Conservation (phyloP, 2,113 vertebrate species). For the Etheostoma cragini region DNA sequence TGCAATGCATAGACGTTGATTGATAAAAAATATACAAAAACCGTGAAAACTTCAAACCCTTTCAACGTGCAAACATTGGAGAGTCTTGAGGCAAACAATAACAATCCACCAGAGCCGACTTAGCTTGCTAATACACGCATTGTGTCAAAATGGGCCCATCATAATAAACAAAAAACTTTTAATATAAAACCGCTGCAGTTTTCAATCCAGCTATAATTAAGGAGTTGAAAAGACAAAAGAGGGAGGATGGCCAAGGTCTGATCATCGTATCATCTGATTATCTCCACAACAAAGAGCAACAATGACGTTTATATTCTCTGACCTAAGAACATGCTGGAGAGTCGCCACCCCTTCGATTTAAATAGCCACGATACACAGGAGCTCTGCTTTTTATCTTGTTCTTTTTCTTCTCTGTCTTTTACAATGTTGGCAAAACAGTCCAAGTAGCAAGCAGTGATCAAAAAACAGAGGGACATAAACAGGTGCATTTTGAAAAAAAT, state of each 20-base stretch:
- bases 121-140: too few relatives aligned
- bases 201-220: conserved; percentile 12
- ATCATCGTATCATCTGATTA: conserved; percentile 9
- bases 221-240: conserved; percentile 12
- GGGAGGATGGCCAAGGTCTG: not conserved
- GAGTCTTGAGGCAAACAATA: too few relatives aligned
- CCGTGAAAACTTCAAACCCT: not conserved
- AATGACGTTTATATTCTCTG: conserved; percentile 15
- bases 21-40: too few relatives aligned
- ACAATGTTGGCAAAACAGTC: not conserved
- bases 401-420: not conserved
- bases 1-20: too few relatives aligned
- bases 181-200: not conserved
- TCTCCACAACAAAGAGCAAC: conserved; percentile 30
- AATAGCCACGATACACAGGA: not conserved
- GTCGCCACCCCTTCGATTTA: not conserved
- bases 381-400: not conserved
- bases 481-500: too few relatives aligned
- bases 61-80: not conserved
- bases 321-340: conserved; percentile 18
- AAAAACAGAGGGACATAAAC: too few relatives aligned
- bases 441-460: too few relatives aligned
- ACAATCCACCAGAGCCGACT: not conserved
- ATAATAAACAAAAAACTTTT: conserved; percentile 3
- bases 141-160: not conserved